Evolutionary conservation across 2,113 vertebrate genomes (phyloP), one percentile per base, ranked within the genome.

Genomic region (Limnothrissa miodon): DNA sequence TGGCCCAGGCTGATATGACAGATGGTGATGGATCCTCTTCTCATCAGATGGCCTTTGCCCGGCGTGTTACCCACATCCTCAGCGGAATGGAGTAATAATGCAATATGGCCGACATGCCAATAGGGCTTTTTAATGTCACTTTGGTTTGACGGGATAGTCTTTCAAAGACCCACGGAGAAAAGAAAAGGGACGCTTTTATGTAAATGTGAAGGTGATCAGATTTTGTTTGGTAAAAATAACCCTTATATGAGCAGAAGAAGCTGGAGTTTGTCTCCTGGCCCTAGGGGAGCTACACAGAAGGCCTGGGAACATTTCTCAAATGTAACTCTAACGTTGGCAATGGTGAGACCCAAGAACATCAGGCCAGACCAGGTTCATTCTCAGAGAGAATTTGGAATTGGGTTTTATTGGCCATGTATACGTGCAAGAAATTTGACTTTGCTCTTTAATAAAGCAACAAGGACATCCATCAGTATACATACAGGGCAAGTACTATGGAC

Each of bases 31-130:
- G 80, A 88, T 88, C 87, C 84, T 46, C 19, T 59, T 46, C 39
- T 59, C 10, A 21, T 59, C 87, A 88, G 87, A 45, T 87, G 85
- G 87, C 87, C 86, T 59, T 59, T 29, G 59, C 59, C 8, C 59
- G n/a, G 1, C 56, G 8, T 66, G 59, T 66, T 66, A 66, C n/a
- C 59, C 59, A 8, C 59, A 66, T 25, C 59, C 59, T 81, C 81
- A 70, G 29, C 62, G 86, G 86, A 87, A 84, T 89, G 84, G 85
- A 83, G 66, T 82, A 83, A 89, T 87, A 83, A 84, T 81, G 80
- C 87, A 88, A 84, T 85, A 88, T 79, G 80, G 81, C 10, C 78
- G 56, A 85, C 86, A 84, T 87, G 87, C 87, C 87, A 87, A 81
- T 81, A 86, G 80, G 78, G 59, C n/a, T 6, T 66, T 66, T 66